Evolutionary conservation across 1,140 invertebrate species (phyloP), one percentile per base, ranked within the genome.

Genomic region (Solenopsis fugax): DNA sequence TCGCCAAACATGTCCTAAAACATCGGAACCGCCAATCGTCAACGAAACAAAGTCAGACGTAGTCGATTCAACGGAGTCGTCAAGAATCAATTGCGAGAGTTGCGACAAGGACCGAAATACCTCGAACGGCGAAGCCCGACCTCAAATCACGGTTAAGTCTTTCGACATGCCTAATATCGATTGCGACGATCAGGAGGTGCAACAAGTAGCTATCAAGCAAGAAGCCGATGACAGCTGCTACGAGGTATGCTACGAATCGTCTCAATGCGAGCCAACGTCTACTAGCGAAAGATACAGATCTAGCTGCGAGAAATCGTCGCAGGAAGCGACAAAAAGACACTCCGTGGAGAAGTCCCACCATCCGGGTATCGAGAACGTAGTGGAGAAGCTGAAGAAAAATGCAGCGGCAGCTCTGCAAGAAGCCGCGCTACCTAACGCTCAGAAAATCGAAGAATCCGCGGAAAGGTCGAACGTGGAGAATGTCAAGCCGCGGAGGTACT

Each of bases 151-250:
- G 6, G 88, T 93, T 0, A 94, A 93, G 16, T 94, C 94, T 0
- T 94, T 94, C 37, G 94, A 95, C 62, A 95, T 95, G 94, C 94
- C 94, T 0, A 92, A 88, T n/a, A 94, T 95, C 50, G 94, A 95
- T 16, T 93, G 81, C 16, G 94, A 95, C 5, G 94, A 95, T 4
- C 90, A 94, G 2, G 90, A 93, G 0, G 4, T 81, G 10, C 87
- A 90, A 4, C 24, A 75, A 1, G 16, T 90, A 2, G 52, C 87
- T 0, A 86, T 92, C 7, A 94, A 92, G 16, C 87, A 93, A n/a
- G 90, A 93, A n/a, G 87, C 89, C 0, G 78, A 89, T 0, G 91
- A 93, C 2, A 21, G 78, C 4, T 72, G 76, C 4, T 80, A 65
- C 12, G 82, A 75, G 6, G 52, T 87, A 1, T 73, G 69, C 21